Percentiles rank a stretch among this genome's conserved stretches.
Conservation (phyloP, 2,113 vertebrate genomes). For the Cebidichthys violaceus region DNA sequence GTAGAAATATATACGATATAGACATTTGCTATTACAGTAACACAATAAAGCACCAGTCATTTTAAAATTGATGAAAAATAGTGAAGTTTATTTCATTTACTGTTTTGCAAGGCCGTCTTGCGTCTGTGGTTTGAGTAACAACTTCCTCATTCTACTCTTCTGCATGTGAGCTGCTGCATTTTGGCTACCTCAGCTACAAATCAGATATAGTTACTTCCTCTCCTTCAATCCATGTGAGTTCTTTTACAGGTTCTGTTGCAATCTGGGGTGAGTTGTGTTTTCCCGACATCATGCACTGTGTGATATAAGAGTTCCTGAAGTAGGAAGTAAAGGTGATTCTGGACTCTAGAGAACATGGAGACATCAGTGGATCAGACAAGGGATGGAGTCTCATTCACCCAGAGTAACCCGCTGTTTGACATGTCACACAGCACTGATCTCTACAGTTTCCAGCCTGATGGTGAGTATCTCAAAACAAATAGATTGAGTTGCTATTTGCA, state of each 20-base stretch:
- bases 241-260: conserved; percentile 23
- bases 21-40: no score
- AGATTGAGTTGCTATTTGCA: background rate
- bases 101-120: conserved; percentile 23
- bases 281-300: background rate
- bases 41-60: background rate
- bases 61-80: background rate
- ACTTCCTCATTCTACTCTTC: conserved; percentile 34
- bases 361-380: background rate
- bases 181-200: conserved; percentile 39
- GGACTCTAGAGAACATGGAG: conserved; percentile 35
- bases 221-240: background rate
- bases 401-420: conserved; percentile 69
- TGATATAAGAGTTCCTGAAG: conserved; percentile 29
- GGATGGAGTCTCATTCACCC: conserved; percentile 10
- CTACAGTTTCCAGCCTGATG: conserved; percentile 47
- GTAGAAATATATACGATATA: no score
- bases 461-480: conserved; percentile 51
- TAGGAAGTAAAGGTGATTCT: background rate
- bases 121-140: background rate
- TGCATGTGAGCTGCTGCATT: background rate
- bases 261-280: conserved; percentile 1
- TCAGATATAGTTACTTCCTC: conserved; percentile 22
- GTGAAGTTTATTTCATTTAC: background rate
- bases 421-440: conserved; percentile 57